Conservation (phyloP, 2,797 vertebrate genomes). For the Mycteria americana region DNA sequence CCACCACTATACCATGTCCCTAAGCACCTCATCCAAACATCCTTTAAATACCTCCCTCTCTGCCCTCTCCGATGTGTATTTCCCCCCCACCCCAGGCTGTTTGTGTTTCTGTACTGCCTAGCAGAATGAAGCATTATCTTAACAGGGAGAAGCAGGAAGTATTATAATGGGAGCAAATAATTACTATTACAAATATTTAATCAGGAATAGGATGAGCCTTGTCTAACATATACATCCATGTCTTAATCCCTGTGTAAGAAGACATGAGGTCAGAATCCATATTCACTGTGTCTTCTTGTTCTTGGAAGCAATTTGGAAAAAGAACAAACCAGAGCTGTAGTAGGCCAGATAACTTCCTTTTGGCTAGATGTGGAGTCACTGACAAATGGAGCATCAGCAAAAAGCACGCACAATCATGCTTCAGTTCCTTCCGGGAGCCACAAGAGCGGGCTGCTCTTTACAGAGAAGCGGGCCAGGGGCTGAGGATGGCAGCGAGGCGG, state of each 20-base stretch:
- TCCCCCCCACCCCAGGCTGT: background rate
- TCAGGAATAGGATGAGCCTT: background rate
- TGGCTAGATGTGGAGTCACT: background rate
- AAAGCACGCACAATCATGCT: background rate
- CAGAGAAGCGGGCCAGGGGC: background rate
- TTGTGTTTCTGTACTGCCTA: background rate
- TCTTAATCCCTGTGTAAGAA: background rate
- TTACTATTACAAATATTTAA: slow-evolving; percentile 32
- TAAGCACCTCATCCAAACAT: too few relatives aligned
- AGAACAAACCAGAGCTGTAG: background rate
- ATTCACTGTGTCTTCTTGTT: background rate
- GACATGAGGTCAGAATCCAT: background rate
- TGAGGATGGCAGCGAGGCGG: background rate
- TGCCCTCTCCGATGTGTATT: background rate
- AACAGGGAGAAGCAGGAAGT: background rate
- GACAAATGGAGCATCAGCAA: background rate
- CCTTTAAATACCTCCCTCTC: too few relatives aligned
- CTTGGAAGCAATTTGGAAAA: background rate
- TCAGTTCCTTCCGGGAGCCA: background rate
- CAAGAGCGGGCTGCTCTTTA: background rate
- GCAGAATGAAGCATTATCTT: background rate
- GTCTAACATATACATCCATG: background rate
- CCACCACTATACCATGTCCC: too few relatives aligned
- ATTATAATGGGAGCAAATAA: slow-evolving; percentile 11
- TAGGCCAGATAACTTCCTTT: background rate